Percentiles rank a stretch among this genome's conserved stretches.
Conservation (phyloP, 2,797 vertebrate genomes). For the Emys orbicularis region DNA sequence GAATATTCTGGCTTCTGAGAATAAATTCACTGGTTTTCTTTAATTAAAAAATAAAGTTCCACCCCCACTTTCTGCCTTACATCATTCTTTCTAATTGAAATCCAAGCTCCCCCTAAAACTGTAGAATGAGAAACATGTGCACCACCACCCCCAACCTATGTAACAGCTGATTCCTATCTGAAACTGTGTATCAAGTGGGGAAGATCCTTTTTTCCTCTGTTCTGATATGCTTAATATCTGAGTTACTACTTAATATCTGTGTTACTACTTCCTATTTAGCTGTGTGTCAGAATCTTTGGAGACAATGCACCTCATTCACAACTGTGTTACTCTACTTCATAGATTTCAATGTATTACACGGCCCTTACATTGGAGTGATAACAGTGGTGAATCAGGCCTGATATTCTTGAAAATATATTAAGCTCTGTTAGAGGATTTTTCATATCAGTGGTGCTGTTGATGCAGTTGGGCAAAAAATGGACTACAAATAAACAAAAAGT, state of each 20-base stretch:
- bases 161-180: background rate
- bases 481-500: background rate
- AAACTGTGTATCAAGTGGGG: background rate
- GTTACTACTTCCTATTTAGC: background rate
- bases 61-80: background rate
- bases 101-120: background rate
- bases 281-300: background rate
- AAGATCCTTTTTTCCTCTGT: background rate
- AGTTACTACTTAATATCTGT: background rate
- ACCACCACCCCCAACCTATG: background rate
- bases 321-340: background rate
- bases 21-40: conserved; percentile 25
- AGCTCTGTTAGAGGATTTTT: background rate
- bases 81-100: conserved; percentile 25
- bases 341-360: background rate
- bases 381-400: background rate
- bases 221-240: background rate
- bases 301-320: background rate
- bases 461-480: background rate
- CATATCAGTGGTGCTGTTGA: background rate
- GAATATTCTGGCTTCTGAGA: conserved; percentile 50
- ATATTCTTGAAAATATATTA: background rate
- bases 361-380: background rate
- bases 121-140: background rate
- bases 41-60: conserved; percentile 33